phyloP scores from a whole-genome alignment of 2,888 invertebrate genomes.

The Macrophya annulata region DNA sequence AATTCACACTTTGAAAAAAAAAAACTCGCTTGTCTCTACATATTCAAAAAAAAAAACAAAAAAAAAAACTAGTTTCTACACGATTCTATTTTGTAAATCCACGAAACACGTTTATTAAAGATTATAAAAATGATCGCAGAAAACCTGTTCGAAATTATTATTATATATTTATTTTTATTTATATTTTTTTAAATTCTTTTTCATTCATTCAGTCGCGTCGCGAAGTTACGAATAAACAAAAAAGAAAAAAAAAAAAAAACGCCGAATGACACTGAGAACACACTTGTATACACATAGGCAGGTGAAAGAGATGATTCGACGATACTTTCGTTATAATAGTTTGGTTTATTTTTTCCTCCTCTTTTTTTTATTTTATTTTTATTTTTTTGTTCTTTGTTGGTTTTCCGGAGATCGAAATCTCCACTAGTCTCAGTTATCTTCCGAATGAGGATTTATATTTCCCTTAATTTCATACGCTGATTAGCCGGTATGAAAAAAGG shows the following conservation, averaged over 20 bases:
- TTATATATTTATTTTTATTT: neutral
- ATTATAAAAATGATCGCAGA: neutral
- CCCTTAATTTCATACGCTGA: neutral
- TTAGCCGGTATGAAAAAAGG: too few species aligned
- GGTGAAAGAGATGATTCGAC: constrained; percentile 14
- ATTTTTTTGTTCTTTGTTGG: too few species aligned
- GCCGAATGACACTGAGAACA: neutral
- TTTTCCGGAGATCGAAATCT: neutral
- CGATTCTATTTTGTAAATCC: neutral
- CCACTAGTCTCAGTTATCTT: neutral
- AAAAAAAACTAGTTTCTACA: neutral
- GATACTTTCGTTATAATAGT: constrained; percentile 12
- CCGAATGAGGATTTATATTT: neutral
- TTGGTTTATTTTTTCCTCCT: neutral
- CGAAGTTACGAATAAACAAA: neutral
- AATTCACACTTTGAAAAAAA: neutral
- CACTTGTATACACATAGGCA: neutral
- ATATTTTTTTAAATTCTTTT: neutral
- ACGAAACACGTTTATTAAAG: neutral
- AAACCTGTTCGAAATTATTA: neutral
- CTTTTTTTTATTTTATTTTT: neutral
- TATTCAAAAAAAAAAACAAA: too few species aligned
- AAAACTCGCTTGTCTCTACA: neutral
- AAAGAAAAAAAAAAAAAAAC: neutral
- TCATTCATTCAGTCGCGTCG: neutral